Evolutionary conservation across 2,888 invertebrate species (phyloP).

Genomic region (Leptinotarsa rubiginosa): DNA sequence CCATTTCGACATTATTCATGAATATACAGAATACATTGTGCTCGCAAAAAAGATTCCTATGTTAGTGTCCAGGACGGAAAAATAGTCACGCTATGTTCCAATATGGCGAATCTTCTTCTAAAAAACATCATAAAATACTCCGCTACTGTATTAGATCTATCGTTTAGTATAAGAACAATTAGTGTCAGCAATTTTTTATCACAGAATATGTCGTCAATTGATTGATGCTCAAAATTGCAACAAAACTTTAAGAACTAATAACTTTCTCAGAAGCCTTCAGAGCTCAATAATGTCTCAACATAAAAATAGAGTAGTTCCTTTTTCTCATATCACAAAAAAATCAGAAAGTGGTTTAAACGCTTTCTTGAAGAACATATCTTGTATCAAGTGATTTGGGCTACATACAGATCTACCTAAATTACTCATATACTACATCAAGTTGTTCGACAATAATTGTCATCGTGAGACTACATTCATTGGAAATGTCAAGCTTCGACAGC

Average conservation of each 20-base stretch:
- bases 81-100: conserved; percentile 45
- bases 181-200: conserved; percentile 51
- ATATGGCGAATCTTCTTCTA: conserved; percentile 29
- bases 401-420: no score
- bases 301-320: background rate
- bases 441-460: no score
- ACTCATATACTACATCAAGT: no score
- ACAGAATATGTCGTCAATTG: conserved; percentile 55
- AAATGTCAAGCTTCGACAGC: no score
- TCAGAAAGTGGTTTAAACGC: no score
- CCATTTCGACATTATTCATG: conserved; percentile 54
- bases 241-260: conserved; percentile 44
- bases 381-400: no score
- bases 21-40: conserved; percentile 56
- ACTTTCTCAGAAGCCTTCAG: conserved; percentile 26
- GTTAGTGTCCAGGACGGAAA: conserved; percentile 53
- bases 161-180: conserved; percentile 47
- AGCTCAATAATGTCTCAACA: conserved; percentile 13
- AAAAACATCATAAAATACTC: conserved; percentile 44
- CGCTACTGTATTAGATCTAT: conserved; percentile 45
- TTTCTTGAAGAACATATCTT: no score
- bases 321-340: background rate
- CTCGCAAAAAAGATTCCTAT: conserved; percentile 47
- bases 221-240: conserved; percentile 41
- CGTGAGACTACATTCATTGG: no score